A percentile compares a stretch with the other conserved stretches of the same genome.
These are phyloP conservation scores for Chydorus sphaericus DNA, from an alignment of 2,888 invertebrate species.

Conservation along the genomic window DNA sequence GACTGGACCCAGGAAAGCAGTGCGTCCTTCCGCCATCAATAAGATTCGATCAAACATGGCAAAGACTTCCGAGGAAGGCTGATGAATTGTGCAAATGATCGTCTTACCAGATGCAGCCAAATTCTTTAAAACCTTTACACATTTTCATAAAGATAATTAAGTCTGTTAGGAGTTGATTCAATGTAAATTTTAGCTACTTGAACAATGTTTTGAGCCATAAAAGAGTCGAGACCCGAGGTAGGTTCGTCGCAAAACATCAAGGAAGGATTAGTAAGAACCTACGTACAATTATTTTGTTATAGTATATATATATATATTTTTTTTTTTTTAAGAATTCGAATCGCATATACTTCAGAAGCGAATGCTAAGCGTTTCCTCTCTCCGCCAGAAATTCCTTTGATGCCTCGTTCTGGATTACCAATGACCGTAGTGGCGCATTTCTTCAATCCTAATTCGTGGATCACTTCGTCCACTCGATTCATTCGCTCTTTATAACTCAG, in stretches of 20 bases:
- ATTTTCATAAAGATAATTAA: background rate
- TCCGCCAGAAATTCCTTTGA: conserved; percentile 89
- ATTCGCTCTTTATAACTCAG: conserved; percentile 56
- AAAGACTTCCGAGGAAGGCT: conserved; percentile 33
- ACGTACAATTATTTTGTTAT: background rate
- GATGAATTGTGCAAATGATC: conserved; percentile 35
- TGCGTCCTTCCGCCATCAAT: conserved; percentile 32
- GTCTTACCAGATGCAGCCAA: conserved; percentile 29
- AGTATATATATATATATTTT: background rate
- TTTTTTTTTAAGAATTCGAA: too few relatives aligned
- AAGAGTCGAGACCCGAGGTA: conserved; percentile 37
- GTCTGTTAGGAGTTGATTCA: background rate
- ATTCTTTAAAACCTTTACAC: conserved; percentile 13
- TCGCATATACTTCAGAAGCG: conserved; percentile 80
- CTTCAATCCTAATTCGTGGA: conserved; percentile 28
- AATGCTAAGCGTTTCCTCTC: conserved; percentile 90
- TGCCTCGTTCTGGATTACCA: conserved; percentile 49
- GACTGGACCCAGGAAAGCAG: conserved; percentile 31
- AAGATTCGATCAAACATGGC: conserved; percentile 28
- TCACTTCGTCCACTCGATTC: conserved; percentile 68
- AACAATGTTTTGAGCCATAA: conserved; percentile 36
- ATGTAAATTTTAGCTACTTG: conserved; percentile 20
- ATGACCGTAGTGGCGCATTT: conserved; percentile 41
- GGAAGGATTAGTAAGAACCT: conserved; percentile 34
- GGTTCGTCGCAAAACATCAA: conserved; percentile 39